Base-by-base conservation (phyloP, 1,140 invertebrate genomes). In the Drosophila repleta region DNA sequence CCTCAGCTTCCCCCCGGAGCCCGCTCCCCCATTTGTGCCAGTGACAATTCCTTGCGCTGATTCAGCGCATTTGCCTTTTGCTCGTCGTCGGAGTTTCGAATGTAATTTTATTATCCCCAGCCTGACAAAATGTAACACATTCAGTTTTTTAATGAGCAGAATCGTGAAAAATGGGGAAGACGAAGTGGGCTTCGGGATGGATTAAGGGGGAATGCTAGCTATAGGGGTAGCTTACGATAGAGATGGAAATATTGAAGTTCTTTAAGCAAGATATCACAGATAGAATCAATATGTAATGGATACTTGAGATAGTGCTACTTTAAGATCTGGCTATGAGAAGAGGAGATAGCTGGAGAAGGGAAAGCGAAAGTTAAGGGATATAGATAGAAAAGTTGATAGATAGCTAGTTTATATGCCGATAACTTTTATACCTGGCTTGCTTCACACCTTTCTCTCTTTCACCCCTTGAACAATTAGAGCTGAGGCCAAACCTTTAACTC, bases 51-150 rank as follows among this genome's bases (percentile, higher is more conserved):
- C 75, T 72, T 76, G 41, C 52, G 83, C 83, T 88, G 83, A 88
- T 66, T 88, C 65, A 64, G 83, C 83, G 82, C 67, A 76, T 83
- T 88, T 73, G 29, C 61, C 72, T 62, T 70, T 67, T 76, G 66
- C 63, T 70, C 79, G 70, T 58, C 70, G 65, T 63, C 51, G 48
- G 52, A 49, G 60, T 69, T 67, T 61, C 79, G 73, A 79, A 79
- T 82, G 79, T 88, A 88, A 88, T 88, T 88, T 79, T 79, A 88
- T 88, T 87, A 88, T 76, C 61, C 61, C 71, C 60, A 29, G 63
- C 66, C 78, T 73, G 78, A 76, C 80, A 84, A 78, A 79, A 82
- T 76, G 79, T 76, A 75, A 82, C 62, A 70, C 79, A 88, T 73
- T 76, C 75, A 66, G 74, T 45, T 79, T 85, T 87, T 87, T 88